Percentiles rank a stretch among this genome's conserved stretches.
Conservation (phyloP, 2,797 vertebrate species). For the Peromyscus attwateri region DNA sequence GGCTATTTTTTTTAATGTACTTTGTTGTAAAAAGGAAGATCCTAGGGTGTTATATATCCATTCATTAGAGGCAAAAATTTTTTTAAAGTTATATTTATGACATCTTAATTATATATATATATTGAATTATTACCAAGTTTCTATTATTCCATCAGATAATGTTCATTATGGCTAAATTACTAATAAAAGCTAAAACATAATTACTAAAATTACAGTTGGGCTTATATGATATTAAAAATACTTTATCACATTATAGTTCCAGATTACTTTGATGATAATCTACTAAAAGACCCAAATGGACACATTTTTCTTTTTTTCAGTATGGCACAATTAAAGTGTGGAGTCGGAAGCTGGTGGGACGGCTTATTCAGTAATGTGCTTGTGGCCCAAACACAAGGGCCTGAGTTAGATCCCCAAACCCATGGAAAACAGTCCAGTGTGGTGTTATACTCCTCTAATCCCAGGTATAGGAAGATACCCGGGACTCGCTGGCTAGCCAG, state of each 20-base stretch:
- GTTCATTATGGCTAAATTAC: conserved; percentile 49
- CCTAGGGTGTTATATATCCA: conserved; percentile 10
- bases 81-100: conserved; percentile 36
- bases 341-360: neutral
- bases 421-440: too few species aligned
- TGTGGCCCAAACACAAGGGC: too few species aligned
- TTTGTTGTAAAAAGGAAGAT: conserved; percentile 40
- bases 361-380: neutral
- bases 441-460: neutral
- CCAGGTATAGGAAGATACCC: neutral
- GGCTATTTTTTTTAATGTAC: neutral
- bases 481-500: neutral
- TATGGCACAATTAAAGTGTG: conserved; percentile 46
- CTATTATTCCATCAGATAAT: conserved; percentile 36
- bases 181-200: conserved; percentile 66
- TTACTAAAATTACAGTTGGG: conserved; percentile 60
- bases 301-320: conserved; percentile 32
- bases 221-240: conserved; percentile 45
- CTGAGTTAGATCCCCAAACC: neutral
- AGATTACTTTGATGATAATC: conserved; percentile 76
- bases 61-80: neutral
- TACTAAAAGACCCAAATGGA: conserved; percentile 69
- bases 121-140: conserved; percentile 64
- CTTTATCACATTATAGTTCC: conserved; percentile 58
- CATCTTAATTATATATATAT: conserved; percentile 4